Conservation (phyloP, 2,797 vertebrate genomes). For the Corythornis leucogaster region DNA sequence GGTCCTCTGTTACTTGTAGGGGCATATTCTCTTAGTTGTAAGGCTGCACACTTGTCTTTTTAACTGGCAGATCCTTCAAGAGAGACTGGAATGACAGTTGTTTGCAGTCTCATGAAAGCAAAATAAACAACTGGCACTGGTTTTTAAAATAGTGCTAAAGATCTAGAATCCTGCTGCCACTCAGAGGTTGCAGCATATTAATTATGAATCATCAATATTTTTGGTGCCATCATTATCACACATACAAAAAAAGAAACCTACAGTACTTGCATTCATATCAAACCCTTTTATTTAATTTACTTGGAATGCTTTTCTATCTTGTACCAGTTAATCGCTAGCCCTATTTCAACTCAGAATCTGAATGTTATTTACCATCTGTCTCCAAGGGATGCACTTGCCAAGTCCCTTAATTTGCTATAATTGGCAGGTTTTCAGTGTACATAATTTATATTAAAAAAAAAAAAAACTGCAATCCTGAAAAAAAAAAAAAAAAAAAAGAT, state of each 20-base stretch:
- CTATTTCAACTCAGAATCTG: constrained; percentile 82
- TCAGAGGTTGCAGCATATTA: constrained; percentile 40
- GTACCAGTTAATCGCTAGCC: constrained; percentile 77
- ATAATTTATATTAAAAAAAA: constrained; percentile 80
- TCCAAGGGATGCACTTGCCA: constrained; percentile 81
- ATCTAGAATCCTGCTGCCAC: constrained; percentile 43
- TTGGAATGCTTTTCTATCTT: constrained; percentile 76
- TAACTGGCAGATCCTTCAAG: not conserved
- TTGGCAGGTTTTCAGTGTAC: constrained; percentile 85
- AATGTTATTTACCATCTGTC: constrained; percentile 87
- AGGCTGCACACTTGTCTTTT: not conserved
- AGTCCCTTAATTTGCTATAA: constrained; percentile 85
- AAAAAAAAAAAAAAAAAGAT: constrained; percentile 78
- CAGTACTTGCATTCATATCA: constrained; percentile 61
- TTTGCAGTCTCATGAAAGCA: constrained; percentile 24
- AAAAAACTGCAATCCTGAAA: constrained; percentile 71
- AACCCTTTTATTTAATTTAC: constrained; percentile 78
- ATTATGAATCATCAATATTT: constrained; percentile 72
- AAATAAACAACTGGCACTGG: constrained; percentile 49
- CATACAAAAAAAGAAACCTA: constrained; percentile 29
- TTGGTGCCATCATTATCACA: constrained; percentile 55
- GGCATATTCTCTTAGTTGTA: not conserved
- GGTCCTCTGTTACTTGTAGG: not conserved
- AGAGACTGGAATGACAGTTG: constrained; percentile 34
- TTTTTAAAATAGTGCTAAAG: constrained; percentile 42